Evolutionary conservation across 1,140 invertebrate genomes (phyloP), one percentile per base, ranked within the genome.

Genomic region (Atta cephalotes): DNA sequence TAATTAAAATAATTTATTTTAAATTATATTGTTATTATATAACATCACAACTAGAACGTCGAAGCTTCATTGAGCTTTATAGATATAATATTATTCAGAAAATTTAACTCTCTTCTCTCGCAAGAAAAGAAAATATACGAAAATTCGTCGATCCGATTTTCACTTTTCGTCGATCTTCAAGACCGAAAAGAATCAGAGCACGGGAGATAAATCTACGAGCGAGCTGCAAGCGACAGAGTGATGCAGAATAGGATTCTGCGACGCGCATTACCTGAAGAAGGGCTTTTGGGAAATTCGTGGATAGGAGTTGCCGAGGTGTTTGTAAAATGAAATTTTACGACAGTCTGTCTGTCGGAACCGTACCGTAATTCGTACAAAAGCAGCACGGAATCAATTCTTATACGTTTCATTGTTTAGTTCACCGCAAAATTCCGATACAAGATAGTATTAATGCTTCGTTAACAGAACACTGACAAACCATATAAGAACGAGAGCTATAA

Each of bases 81-180:
- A 21, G 14, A 56, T n/a, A 45, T 10, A 4, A 80, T 3, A 9
- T 58, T 71, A 31, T 10, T 14, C n/a, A 4, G 21, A 62, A 49
- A 76, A 28, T 10, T 60, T 31, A 9, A 45, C 2, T 18, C 2
- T 18, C 1, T 58, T 16, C 39, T 60, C 18, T 45, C 10, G 18
- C 25, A n/a, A 60, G 39, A 21, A 74, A 76, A 14, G 45, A 3
- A 84, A 62, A 74, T 45, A 9, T 25, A 16, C 1, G 2, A 62
- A 58, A 35, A 60, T 63, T 72, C 68, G 58, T 31, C 86, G 49
- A 84, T 88, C 39, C 76, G 51, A 88, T 88, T 89, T 89, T 88
- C 86, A 65, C 77, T 88, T 81, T 72, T 68, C 82, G 49, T 9
- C 65, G 35, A 56, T 81, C 16, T 53, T 39, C 53, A n/a, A 14